A percentile compares a stretch with the other conserved stretches of the same genome.
Conservation (phyloP, 1,140 invertebrate genomes). For the Andricus grossulariae region DNA sequence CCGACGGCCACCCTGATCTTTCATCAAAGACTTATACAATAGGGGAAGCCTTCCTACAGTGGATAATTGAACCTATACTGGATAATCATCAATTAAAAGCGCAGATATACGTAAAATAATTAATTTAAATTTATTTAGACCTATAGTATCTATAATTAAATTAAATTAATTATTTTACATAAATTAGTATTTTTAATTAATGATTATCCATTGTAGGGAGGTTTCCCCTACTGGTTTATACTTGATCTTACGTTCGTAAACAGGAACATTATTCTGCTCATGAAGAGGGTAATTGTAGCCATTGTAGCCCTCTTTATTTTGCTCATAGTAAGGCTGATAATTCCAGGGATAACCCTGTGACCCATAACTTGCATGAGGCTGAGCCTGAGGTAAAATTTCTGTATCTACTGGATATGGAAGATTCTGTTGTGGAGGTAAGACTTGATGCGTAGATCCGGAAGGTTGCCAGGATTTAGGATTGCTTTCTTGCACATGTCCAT, state of each 20-base stretch:
- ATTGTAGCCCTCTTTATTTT: slow-evolving; percentile 60
- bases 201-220: too few species aligned
- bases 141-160: not conserved
- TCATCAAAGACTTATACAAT: too few species aligned
- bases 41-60: too few species aligned
- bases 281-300: slow-evolving; percentile 53
- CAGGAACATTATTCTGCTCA: slow-evolving; percentile 56
- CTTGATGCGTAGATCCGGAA: slow-evolving; percentile 54
- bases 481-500: slow-evolving; percentile 52
- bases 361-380: slow-evolving; percentile 57
- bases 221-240: not conserved
- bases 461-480: slow-evolving; percentile 61
- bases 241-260: slow-evolving; percentile 62
- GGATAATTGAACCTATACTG: too few species aligned
- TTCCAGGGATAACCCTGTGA: slow-evolving; percentile 65
- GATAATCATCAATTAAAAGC: too few species aligned
- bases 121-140: too few species aligned
- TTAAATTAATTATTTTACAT: slow-evolving; percentile 14
- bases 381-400: slow-evolving; percentile 52
- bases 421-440: slow-evolving; percentile 56
- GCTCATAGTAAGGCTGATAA: slow-evolving; percentile 65
- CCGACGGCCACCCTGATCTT: too few species aligned
- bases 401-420: slow-evolving; percentile 60
- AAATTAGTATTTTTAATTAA: too few species aligned
- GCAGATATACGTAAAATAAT: too few species aligned